Conservation (phyloP, 2,797 vertebrate genomes). For the Anguilla obscura region DNA sequence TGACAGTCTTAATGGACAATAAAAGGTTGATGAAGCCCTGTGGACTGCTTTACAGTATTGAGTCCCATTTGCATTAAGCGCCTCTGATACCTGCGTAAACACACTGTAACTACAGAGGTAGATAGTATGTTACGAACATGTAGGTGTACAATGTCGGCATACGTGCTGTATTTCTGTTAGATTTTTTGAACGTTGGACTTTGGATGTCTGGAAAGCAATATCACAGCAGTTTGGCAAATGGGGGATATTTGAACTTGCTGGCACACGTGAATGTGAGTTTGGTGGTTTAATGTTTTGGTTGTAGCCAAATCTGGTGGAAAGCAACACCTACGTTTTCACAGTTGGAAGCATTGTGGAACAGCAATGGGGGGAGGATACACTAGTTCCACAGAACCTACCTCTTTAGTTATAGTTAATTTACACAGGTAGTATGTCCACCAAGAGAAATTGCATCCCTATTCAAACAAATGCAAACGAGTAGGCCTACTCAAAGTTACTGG, state of each 20-base stretch:
- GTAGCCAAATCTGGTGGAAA: neutral
- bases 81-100: neutral
- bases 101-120: neutral
- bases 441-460: neutral
- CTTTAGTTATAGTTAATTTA: neutral
- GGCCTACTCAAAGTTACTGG: neutral
- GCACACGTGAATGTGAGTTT: neutral
- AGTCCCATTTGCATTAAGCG: neutral
- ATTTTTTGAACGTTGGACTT: neutral
- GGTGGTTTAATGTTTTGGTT: neutral
- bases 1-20: neutral
- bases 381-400: neutral
- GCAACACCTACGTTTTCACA: neutral
- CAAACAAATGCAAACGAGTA: neutral
- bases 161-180: neutral
- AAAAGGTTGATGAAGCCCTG: neutral
- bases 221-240: neutral
- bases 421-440: neutral
- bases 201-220: neutral
- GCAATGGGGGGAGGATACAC: neutral
- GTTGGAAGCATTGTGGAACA: neutral
- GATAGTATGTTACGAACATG: neutral
- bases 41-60: neutral
- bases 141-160: neutral
- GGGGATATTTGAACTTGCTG: neutral